Percentiles rank a stretch among this genome's conserved stretches.
These are phyloP conservation scores for Protaetia brevitarsis DNA, from an alignment of 1,140 invertebrate genomes.

Conservation along the genomic window DNA sequence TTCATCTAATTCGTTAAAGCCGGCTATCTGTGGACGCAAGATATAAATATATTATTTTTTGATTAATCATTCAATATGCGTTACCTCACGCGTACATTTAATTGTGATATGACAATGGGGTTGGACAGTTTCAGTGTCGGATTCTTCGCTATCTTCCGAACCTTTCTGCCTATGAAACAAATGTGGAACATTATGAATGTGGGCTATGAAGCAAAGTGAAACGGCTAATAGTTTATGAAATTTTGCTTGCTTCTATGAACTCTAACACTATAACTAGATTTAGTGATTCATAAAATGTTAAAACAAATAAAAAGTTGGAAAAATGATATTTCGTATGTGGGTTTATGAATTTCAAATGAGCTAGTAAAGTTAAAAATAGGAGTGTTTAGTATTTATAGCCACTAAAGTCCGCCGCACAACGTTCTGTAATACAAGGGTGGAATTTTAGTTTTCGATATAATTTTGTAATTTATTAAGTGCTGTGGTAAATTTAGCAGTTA, in stretches of 20 bases:
- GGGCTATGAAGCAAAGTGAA: not conserved
- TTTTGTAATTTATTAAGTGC: too few species aligned
- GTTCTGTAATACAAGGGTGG: too few species aligned
- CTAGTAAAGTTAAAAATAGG: too few species aligned
- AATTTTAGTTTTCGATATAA: too few species aligned
- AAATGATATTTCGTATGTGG: too few species aligned
- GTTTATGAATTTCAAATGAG: too few species aligned
- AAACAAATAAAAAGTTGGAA: too few species aligned
- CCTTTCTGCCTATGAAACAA: constrained; percentile 27
- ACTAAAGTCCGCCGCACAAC: too few species aligned
- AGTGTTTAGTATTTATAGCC: too few species aligned
- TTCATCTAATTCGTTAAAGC: constrained; percentile 92
- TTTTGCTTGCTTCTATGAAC: too few species aligned
- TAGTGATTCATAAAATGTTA: not conserved
- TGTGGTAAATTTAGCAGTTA: too few species aligned
- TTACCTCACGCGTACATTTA: constrained; percentile 86
- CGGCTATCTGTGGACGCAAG: constrained; percentile 70
- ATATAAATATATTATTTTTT: constrained; percentile 19
- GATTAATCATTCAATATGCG: constrained; percentile 5
- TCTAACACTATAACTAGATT: not conserved
- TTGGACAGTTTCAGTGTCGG: constrained; percentile 58
- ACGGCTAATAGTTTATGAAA: not conserved
- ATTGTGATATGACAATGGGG: constrained; percentile 91
- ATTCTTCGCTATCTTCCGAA: constrained; percentile 35
- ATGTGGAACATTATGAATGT: constrained; percentile 18